Evolutionary conservation across 1,140 invertebrate genomes (phyloP), one percentile per base, ranked within the genome.

Genomic region (Berghia stephanieae): DNA sequence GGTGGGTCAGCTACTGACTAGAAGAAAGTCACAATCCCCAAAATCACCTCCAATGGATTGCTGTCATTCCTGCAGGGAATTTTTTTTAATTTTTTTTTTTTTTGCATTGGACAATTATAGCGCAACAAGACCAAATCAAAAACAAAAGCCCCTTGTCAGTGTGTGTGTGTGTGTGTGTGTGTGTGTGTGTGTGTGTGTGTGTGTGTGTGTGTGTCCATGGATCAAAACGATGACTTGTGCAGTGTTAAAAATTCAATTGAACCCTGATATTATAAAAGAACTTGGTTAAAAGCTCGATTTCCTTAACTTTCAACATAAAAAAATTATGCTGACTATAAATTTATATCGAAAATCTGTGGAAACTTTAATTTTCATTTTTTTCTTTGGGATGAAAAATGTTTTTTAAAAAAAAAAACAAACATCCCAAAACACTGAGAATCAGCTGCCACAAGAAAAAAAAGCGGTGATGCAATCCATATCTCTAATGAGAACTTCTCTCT

Each of bases 121-220:
- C 55, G 55, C 21, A 8, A 21, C 55, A 31, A 4, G 5, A 31
- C 55, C n/a, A 27, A 31, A 60, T 21, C 55, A 27, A 60, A 31
- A 60, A 21, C 55, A 21, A 60, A 31, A 60, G 4, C n/a, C 55
- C 24, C 55, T n/a, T 60, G 1, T 66, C 3, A 3, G 21, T 2
- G 63, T 67, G 27, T 67, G 27, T 31, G 27, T 67, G 27, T 31
- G 27, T 67, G 27, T 31, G 27, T 67, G 27, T 67, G 27, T 67
- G 27, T 67, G 63, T 67, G 63, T 67, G 63, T 31, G 63, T 67
- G 63, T 31, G 63, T 67, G 63, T 67, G 63, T 31, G 63, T 67
- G 27, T 31, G 27, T 67, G 63, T 67, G 63, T 63, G 66, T 36
- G 66, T 67, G 66, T 36, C 34, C 42, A 40, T 36, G 66, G 16